Evolutionary conservation across 2,797 vertebrate genomes (phyloP).

Genomic region (Vireo griseus): DNA sequence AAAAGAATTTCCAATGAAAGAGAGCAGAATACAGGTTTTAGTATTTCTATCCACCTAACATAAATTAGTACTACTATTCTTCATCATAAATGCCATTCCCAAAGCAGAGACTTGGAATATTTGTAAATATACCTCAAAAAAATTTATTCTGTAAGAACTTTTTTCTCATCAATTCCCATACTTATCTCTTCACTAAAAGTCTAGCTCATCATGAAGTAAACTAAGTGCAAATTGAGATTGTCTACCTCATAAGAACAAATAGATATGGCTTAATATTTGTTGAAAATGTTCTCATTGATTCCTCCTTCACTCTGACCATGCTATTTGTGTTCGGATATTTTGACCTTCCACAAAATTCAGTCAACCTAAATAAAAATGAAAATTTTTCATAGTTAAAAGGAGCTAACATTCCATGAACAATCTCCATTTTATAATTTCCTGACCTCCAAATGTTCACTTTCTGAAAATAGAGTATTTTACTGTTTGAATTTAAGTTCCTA

Average conservation of each 20-base stretch:
- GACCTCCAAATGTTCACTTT: not conserved
- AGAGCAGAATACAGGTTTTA: not conserved
- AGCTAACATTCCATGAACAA: not conserved
- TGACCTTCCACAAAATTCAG: not conserved
- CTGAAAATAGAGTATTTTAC: not conserved
- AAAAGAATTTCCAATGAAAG: not conserved
- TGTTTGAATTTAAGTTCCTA: not conserved
- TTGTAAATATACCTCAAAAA: not conserved
- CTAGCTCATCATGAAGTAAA: not conserved
- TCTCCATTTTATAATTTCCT: not conserved
- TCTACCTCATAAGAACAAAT: not conserved
- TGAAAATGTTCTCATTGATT: not conserved
- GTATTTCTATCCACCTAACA: not conserved
- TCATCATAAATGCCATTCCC: not conserved
- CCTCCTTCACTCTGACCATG: not conserved
- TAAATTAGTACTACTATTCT: not conserved
- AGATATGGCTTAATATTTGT: not conserved
- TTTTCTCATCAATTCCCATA: not conserved
- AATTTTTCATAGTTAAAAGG: not conserved
- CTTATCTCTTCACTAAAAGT: not conserved
- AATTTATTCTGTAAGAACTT: not conserved
- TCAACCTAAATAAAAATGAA: not conserved
- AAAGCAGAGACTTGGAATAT: not conserved
- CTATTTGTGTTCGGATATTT: not conserved
- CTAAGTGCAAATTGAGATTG: not conserved